Evolutionary conservation across 1,140 invertebrate genomes (phyloP), one percentile per base, ranked within the genome.

Genomic region (Drosophila bipectinata): DNA sequence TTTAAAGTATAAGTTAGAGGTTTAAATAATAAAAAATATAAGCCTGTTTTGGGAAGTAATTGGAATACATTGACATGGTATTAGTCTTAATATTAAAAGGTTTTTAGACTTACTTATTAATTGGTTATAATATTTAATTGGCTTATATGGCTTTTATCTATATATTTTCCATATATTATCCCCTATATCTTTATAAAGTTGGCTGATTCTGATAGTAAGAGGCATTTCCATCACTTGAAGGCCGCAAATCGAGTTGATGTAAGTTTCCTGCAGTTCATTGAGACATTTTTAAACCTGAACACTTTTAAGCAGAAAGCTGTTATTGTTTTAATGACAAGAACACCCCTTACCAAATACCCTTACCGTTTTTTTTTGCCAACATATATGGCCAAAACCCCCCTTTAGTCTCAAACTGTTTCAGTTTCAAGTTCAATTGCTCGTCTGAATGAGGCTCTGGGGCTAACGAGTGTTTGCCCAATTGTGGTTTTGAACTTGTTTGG

Each of bases 401-500:
- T 10, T 37, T n/a, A 10, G 9, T 30, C 41, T 12, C 9, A 47
- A 45, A 4, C 51, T 44, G 51, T 26, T 52, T 41, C 37, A 14
- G 51, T 54, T 59, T 64, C 67, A 71, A 71, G 67, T 69, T 71
- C 67, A 71, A 71, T 69, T 57, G 64, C 45, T 45, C 61, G 49
- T 58, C 54, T 45, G 49, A 62, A 81, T 55, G 61, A 48, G 44
- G 67, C 72, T 77, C 47, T 39, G 56, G 44, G 45, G 56, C 56
- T 64, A 82, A 32, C 37, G 37, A 62, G 64, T 68, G 67, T 79
- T 89, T 88, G 83, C 83, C 83, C 83, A 88, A 88, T 88, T 88
- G 83, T 66, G 83, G 83, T 88, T 88, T 88, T 85, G 77, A 85
- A 85, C 81, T 85, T 88, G 83, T 88, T 88, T 77, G 77, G 79